Base-by-base conservation (phyloP, 2,888 invertebrate species). In the Dioctria linearis region DNA sequence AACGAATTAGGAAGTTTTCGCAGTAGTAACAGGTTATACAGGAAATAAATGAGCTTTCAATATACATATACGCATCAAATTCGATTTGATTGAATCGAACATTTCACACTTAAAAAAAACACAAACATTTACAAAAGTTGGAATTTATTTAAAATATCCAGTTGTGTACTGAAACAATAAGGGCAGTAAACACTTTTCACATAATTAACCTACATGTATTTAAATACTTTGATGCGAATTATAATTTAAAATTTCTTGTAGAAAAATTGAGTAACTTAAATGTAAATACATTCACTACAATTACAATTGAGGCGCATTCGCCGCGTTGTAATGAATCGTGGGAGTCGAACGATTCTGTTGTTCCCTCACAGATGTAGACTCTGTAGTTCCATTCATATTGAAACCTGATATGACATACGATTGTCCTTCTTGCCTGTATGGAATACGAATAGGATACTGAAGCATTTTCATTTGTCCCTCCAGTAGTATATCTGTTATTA, bases 391-490 rank as follows among this genome's bases (percentile, higher is more conserved):
- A 63, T 82, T 82, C 25, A 82, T 69, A 61, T 80, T 82, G 43
- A 82, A 25, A 1, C 80, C 71, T 9, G 82, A 82, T 71, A 82
- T 82, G 5, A 82, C 82, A 51, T 80, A 80, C 2, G 82, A 79
- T 25, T 82, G 82, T 5, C 82, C 82, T 37, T 80, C 78, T 25
- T 82, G 79, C 2, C 78, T 54, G 39, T 78, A 78, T 6, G 69
- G 69, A 3, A 61, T 2, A 5, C 79, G 79, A 42, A 79, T 57
- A 40, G 84, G 84, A 79, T 83, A 83, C 11, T 84, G 83, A n/a
- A 88, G 84, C 83, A 87, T 84, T 84, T 88, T 88, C 87, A 88
- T 87, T 84, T 88, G 88, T 3, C 88, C 88, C 83, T 88, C 88
- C 83, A 87, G 87, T 40, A 88, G 85, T 65, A 88, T 86, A 83